Percentiles rank a stretch among this genome's conserved stretches.
phyloP scores from a whole-genome alignment of 2,113 vertebrate genomes.

The Apeltes quadracus region DNA sequence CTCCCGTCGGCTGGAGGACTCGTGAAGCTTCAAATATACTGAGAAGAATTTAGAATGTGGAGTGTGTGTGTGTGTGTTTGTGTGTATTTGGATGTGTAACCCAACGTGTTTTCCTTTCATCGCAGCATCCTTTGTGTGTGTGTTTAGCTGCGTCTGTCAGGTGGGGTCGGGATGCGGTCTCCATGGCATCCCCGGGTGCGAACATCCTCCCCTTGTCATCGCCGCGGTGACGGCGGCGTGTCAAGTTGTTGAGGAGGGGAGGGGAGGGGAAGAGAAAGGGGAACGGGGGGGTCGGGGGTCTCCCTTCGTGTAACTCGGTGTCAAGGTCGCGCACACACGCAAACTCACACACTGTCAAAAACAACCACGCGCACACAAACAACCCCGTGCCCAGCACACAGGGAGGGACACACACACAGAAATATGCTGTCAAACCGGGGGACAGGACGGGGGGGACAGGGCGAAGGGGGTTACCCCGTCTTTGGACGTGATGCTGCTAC shows the following conservation, averaged over 20 bases:
- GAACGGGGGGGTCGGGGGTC: constrained; percentile 51
- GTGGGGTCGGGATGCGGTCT: constrained; percentile 76
- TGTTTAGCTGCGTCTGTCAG: constrained; percentile 72
- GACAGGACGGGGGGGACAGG: constrained; percentile 72
- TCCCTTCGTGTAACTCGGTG: constrained; percentile 72
- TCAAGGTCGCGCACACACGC: constrained; percentile 75
- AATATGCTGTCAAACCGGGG: constrained; percentile 80
- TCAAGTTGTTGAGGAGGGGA: constrained; percentile 78
- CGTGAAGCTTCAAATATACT: constrained; percentile 32
- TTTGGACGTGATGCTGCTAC: constrained; percentile 77
- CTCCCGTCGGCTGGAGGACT: constrained; percentile 36
- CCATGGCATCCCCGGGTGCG: constrained; percentile 73
- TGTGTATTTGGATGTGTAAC: constrained; percentile 11
- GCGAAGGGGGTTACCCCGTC: constrained; percentile 81
- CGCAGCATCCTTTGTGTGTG: constrained; percentile 25
- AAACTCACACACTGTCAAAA: constrained; percentile 57
- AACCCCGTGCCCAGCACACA: constrained; percentile 54
- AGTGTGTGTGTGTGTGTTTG: constrained; percentile 11
- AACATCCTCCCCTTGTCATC: constrained; percentile 78
- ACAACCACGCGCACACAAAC: constrained; percentile 52
- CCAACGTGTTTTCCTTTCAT: constrained; percentile 56
- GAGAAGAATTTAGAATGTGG: constrained; percentile 45
- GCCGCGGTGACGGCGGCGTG: constrained; percentile 73
- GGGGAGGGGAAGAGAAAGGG: constrained; percentile 11
- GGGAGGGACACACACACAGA: constrained; percentile 34